Conservation (phyloP, 2,888 invertebrate species). For the Agrochola circellaris region DNA sequence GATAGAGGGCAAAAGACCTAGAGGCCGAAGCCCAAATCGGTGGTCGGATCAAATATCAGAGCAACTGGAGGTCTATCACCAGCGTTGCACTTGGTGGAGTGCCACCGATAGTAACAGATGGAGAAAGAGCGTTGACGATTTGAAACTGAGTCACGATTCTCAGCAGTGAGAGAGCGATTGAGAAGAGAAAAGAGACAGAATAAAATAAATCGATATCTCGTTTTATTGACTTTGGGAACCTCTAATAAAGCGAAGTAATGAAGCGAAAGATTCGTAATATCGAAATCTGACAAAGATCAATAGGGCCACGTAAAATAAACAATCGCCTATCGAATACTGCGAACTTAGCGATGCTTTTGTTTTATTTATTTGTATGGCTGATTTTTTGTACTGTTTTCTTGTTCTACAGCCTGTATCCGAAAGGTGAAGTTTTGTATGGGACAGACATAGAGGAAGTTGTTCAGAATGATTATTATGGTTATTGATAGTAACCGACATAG, state of each 20-base stretch:
- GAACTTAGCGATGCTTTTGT: neutral
- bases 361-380: neutral
- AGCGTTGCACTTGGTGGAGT: too few relatives aligned
- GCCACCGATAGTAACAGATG: too few relatives aligned
- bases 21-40: too few relatives aligned
- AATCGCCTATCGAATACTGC: slow-evolving; percentile 14
- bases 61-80: too few relatives aligned
- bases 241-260: slow-evolving; percentile 23
- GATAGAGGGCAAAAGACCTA: too few relatives aligned
- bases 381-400: neutral
- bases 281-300: slow-evolving; percentile 19
- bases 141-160: too few relatives aligned
- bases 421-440: neutral
- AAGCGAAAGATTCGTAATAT: slow-evolving; percentile 26
- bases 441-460: neutral
- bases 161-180: too few relatives aligned
- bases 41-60: too few relatives aligned
- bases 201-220: neutral
- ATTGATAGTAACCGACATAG: too few relatives aligned
- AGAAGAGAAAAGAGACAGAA: neutral
- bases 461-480: neutral
- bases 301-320: slow-evolving; percentile 14
- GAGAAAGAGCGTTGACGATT: too few relatives aligned
- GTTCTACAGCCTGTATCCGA: neutral
- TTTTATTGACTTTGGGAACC: slow-evolving; percentile 20